Conservation (phyloP, 64 coral and sea anemone species). For the Catalaphyllia jardinei region DNA sequence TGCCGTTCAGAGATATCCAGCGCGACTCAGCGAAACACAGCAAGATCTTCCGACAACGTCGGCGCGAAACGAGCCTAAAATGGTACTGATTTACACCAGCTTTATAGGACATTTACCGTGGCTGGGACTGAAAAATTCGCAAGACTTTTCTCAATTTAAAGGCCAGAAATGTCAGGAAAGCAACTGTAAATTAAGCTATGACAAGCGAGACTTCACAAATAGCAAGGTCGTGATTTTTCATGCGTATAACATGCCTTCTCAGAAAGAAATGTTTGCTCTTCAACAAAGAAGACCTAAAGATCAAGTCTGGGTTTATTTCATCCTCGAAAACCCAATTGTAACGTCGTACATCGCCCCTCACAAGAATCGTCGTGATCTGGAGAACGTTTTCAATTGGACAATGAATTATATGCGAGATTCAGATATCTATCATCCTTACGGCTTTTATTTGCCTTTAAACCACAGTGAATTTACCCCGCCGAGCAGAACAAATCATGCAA, state of each 20-base stretch:
- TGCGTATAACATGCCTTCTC: neutral
- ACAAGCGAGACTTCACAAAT: neutral
- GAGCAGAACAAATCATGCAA: no score
- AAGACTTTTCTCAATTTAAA: no score
- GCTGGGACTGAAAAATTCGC: no score
- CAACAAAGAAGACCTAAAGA: neutral
- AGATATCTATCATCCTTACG: slow-evolving; percentile 55
- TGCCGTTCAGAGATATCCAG: no score
- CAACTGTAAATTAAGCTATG: neutral
- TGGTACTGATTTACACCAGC: no score
- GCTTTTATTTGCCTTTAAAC: neutral
- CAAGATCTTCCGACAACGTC: no score
- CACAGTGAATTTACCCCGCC: no score
- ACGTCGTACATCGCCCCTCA: neutral
- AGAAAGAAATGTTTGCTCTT: neutral
- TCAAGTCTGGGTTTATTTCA: slow-evolving; percentile 1
- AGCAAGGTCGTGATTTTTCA: neutral
- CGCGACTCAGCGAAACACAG: no score
- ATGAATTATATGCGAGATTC: slow-evolving; percentile 55
- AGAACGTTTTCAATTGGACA: slow-evolving; percentile 52
- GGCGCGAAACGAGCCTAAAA: no score
- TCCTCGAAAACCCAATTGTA: neutral
- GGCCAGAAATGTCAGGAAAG: no score
- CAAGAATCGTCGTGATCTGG: neutral
- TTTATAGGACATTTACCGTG: no score